phyloP scores from a whole-genome alignment of 1,140 invertebrate genomes.

The Panagrolaimus sp. region DNA sequence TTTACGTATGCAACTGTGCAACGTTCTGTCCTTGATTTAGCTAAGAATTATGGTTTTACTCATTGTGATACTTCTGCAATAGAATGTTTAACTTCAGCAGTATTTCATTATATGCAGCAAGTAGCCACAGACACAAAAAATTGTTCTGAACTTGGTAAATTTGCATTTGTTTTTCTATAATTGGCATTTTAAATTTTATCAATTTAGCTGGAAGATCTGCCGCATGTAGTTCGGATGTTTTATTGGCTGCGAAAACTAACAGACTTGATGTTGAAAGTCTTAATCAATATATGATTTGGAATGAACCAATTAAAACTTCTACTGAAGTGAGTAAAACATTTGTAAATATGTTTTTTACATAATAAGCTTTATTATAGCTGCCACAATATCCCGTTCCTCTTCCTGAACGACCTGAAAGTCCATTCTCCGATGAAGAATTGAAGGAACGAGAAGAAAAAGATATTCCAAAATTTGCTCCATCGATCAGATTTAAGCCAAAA shows the following conservation, averaged over 20 bases:
- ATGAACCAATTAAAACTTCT: background rate
- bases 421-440: background rate
- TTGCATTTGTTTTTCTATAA: background rate
- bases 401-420: background rate
- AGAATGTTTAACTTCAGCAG: background rate
- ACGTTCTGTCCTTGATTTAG: slow-evolving; percentile 9
- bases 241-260: background rate
- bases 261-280: background rate
- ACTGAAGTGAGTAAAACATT: background rate
- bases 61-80: background rate
- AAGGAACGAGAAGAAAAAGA: background rate
- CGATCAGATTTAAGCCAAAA: background rate
- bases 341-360: background rate
- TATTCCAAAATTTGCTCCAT: background rate
- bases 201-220: slow-evolving; percentile 4
- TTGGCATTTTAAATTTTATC: background rate
- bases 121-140: background rate
- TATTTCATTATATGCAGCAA: background rate
- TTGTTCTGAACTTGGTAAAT: background rate
- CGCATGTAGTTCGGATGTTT: background rate
- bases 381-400: background rate
- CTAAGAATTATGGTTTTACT: slow-evolving; percentile 4
- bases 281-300: slow-evolving; percentile 12
- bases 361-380: background rate
- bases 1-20: background rate